These are phyloP conservation scores for Paramormyrops kingsleyae DNA, from an alignment of 2,113 vertebrate genomes.

Conservation along the genomic window DNA sequence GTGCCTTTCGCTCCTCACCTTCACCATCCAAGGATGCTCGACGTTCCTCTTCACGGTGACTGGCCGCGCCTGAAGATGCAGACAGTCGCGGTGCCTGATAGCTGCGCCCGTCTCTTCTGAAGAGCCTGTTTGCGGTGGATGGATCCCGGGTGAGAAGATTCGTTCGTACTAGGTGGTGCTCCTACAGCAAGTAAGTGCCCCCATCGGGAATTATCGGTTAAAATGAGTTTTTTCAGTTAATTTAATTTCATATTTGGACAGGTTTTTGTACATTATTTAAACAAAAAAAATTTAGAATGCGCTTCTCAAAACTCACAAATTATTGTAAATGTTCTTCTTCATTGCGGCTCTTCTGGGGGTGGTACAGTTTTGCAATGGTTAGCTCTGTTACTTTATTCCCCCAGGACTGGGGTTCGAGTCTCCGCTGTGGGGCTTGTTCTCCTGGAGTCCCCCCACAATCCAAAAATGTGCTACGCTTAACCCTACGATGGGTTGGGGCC, in stretches of 20 bases:
- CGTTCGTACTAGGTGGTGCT: not conserved
- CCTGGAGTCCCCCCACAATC: no score
- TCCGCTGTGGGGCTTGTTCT: no score
- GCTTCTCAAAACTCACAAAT: not conserved
- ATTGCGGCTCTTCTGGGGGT: not conserved
- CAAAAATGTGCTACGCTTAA: no score
- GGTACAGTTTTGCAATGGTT: not conserved
- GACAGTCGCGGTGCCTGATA: not conserved
- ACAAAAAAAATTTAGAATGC: no score
- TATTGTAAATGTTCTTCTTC: not conserved
- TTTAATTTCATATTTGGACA: not conserved
- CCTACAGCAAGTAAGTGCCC: not conserved
- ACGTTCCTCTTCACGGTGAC: not conserved
- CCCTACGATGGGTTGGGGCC: no score
- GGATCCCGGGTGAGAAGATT: not conserved
- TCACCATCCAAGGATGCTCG: not conserved
- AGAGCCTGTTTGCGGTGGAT: not conserved
- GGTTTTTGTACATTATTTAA: not conserved
- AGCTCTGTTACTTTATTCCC: no score
- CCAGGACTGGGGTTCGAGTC: no score
- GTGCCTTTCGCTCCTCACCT: not conserved
- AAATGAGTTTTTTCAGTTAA: not conserved
- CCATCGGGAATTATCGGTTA: not conserved
- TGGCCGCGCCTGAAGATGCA: not conserved
- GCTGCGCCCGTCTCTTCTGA: not conserved